Base-by-base conservation (phyloP, 1,140 invertebrate species). In the Paralvinella palmiformis region DNA sequence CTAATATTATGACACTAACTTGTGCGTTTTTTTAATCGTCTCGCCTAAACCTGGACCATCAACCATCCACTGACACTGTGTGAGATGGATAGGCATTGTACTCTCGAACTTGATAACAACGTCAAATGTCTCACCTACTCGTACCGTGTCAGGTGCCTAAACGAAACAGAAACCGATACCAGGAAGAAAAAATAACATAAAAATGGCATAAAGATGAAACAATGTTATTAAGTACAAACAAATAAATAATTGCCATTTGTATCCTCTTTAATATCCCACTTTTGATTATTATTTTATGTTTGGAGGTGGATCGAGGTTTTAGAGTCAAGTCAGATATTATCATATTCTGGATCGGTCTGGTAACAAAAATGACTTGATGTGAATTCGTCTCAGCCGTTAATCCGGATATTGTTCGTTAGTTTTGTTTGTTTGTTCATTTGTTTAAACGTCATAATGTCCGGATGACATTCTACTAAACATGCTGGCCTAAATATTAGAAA, bases 41-140 rank as follows among this genome's bases (percentile, higher is more conserved):
- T 24, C n/a, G 13, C 44, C 33, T 22, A 60, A 41, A 6, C 58
- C 58, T 36, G 58, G 33, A 22, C 33, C 58, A 7, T 60, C 58
- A 7, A 60, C 33, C 20, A 60, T 44, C 58, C 35, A 45, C 58
- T 37, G 22, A 22, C 58, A 60, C n/a, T 33, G 20, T 5, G 27
- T 36, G 13, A 60, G 27, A 37, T 15, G 24, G 17, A 60, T 32
- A 20, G 36, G 35, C 1, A 41, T 37, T 2, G 58, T 6, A 27
- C 44, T 60, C 24, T n/a, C 44, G 41, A 60, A 60, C 22, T 37
- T 20, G 36, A 60, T 27, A n/a, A 27, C 27, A 24, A 24, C 24
- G 6, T 45, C 10, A 22, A 60, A 60, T 22, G 33, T n/a, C 2
- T 45, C 37, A 22, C 58, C 35, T 1, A 60, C 13, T 3, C 22